phyloP scores from a whole-genome alignment of 2,797 vertebrate species.

The Mastacembelus armatus region DNA sequence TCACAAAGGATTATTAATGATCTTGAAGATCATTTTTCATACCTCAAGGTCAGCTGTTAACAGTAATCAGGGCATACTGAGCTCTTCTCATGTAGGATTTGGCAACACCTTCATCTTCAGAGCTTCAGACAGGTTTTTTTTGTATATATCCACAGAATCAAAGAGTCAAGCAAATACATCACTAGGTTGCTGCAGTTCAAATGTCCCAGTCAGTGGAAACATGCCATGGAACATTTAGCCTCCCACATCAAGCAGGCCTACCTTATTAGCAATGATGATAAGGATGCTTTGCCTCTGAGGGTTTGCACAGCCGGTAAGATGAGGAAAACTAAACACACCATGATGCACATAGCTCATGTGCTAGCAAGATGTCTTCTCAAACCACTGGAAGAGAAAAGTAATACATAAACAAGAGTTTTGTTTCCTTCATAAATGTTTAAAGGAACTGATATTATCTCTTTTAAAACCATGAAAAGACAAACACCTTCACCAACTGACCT shows the following conservation, averaged over 20 bases:
- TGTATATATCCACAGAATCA: conserved; percentile 34
- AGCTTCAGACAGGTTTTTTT: conserved; percentile 36
- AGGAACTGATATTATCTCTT: too few species aligned
- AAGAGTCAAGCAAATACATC: conserved; percentile 30
- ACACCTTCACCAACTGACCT: too few species aligned
- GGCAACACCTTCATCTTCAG: conserved; percentile 41
- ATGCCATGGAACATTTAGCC: conserved; percentile 20
- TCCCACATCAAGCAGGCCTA: conserved; percentile 36
- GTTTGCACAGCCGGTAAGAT: conserved; percentile 31
- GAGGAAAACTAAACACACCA: conserved; percentile 18
- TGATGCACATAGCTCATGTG: conserved; percentile 28
- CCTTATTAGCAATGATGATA: conserved; percentile 29
- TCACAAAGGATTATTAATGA: conserved; percentile 33
- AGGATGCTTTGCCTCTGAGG: conserved; percentile 17
- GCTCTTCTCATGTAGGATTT: conserved; percentile 32
- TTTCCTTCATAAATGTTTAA: too few species aligned
- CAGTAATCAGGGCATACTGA: conserved; percentile 29
- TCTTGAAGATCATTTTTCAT: conserved; percentile 34
- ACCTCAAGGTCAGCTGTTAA: conserved; percentile 32
- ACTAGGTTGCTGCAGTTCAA: conserved; percentile 33
- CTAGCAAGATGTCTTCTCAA: conserved; percentile 56
- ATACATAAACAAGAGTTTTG: neutral
- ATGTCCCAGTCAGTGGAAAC: conserved; percentile 36
- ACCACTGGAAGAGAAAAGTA: conserved; percentile 73
- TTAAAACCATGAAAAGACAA: too few species aligned